These are phyloP conservation scores for Pampusana beccarii DNA, from an alignment of 2,113 vertebrate species.

Conservation along the genomic window DNA sequence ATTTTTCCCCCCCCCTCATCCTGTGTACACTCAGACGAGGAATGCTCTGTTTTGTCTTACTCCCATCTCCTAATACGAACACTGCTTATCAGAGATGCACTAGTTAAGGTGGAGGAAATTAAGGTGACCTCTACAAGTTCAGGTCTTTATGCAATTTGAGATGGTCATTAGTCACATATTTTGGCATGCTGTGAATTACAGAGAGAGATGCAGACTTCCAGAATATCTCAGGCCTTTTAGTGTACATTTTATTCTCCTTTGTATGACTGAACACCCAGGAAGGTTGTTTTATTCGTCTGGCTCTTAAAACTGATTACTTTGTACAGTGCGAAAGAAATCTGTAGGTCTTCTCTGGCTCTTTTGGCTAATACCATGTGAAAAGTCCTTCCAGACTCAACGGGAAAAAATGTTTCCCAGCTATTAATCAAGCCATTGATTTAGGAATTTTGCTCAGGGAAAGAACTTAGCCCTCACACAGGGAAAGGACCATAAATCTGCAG, in stretches of 20 bases:
- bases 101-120: constrained; percentile 67
- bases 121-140: constrained; percentile 59
- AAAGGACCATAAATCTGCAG: constrained; percentile 33
- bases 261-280: not conserved
- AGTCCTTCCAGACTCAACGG: not conserved
- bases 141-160: constrained; percentile 63
- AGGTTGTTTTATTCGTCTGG: not conserved
- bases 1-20: not conserved
- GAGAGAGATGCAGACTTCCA: not conserved
- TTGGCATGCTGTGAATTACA: constrained; percentile 46
- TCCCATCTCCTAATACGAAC: not conserved
- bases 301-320: not conserved
- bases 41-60: constrained; percentile 31
- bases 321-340: not conserved
- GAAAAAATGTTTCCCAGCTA: constrained; percentile 35
- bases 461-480: constrained; percentile 21
- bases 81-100: constrained; percentile 53
- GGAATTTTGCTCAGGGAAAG: constrained; percentile 61
- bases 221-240: not conserved
- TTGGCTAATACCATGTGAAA: not conserved
- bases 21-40: not conserved
- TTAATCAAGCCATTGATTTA: constrained; percentile 58
- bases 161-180: constrained; percentile 62
- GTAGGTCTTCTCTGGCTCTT: not conserved
- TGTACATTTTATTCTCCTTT: not conserved